These are phyloP conservation scores for Aphidius ervi DNA, from an alignment of 1,140 invertebrate genomes.

Conservation along the genomic window DNA sequence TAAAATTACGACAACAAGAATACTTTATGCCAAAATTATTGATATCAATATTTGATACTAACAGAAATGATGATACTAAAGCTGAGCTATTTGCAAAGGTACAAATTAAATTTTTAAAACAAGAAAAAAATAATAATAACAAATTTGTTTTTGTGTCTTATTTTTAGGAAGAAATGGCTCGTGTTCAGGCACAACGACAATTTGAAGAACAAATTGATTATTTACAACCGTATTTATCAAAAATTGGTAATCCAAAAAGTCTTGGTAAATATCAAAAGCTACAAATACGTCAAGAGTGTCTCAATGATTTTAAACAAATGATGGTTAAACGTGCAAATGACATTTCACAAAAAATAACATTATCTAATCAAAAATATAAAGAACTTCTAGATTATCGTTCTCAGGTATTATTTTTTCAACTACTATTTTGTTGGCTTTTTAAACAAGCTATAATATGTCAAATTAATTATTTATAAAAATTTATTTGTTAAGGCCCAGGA, in stretches of 20 bases:
- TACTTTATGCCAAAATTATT: slow-evolving; percentile 48
- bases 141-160: slow-evolving; percentile 5
- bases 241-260: slow-evolving; percentile 44
- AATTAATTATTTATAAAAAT: background rate
- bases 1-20: slow-evolving; percentile 49
- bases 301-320: slow-evolving; percentile 56
- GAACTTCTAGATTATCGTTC: slow-evolving; percentile 28
- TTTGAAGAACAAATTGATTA: slow-evolving; percentile 51
- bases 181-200: slow-evolving; percentile 38
- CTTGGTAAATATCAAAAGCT: slow-evolving; percentile 44
- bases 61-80: slow-evolving; percentile 54
- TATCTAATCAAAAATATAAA: slow-evolving; percentile 27
- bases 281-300: slow-evolving; percentile 49
- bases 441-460: background rate
- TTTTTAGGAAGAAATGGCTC: slow-evolving; percentile 43
- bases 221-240: slow-evolving; percentile 57
- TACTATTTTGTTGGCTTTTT: background rate
- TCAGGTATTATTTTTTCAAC: slow-evolving; percentile 27
- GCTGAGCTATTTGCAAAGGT: slow-evolving; percentile 45
- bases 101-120: slow-evolving; percentile 6
- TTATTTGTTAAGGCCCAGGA: slow-evolving; percentile 36
- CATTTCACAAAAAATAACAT: slow-evolving; percentile 54
- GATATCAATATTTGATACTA: slow-evolving; percentile 54
- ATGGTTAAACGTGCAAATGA: slow-evolving; percentile 53
- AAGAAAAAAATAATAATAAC: too few species aligned